Evolutionary conservation across 1,140 invertebrate genomes (phyloP).

Genomic region (Procambarus virginalis): DNA sequence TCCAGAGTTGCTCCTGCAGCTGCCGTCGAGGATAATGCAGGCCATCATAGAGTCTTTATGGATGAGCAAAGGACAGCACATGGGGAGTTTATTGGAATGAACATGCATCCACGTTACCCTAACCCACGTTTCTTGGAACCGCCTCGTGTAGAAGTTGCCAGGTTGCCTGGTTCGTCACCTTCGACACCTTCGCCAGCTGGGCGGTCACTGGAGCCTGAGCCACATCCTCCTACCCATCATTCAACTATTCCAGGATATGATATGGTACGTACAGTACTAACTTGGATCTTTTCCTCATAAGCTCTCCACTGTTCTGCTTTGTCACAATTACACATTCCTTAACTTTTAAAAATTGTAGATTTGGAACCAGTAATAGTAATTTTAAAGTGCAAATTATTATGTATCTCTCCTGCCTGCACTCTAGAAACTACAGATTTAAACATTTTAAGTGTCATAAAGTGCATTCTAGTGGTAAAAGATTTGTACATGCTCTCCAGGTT

Average conservation of each 20-base stretch:
- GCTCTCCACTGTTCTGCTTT: background rate
- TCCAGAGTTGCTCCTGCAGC: constrained; percentile 25
- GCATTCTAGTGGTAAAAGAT: no score
- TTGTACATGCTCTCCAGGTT: no score
- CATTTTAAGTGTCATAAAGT: no score
- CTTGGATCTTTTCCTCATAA: background rate
- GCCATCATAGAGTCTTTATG: constrained; percentile 42
- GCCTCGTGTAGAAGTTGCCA: constrained; percentile 44
- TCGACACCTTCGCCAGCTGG: constrained; percentile 58
- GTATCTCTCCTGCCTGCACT: no score
- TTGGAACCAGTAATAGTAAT: no score
- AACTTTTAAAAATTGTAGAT: background rate
- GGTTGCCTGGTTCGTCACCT: constrained; percentile 46
- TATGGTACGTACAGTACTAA: constrained; percentile 12
- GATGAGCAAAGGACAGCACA: constrained; percentile 44
- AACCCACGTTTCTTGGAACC: constrained; percentile 45
- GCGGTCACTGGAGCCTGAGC: constrained; percentile 33
- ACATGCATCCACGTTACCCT: constrained; percentile 40
- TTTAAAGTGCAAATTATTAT: no score
- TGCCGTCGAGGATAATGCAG: constrained; percentile 33
- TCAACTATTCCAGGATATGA: constrained; percentile 45
- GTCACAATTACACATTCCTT: background rate
- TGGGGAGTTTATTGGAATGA: constrained; percentile 43
- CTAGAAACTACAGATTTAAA: no score
- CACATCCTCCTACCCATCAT: constrained; percentile 28